Conservation (phyloP, 2,113 vertebrate species). For the Sturnira hondurensis region DNA sequence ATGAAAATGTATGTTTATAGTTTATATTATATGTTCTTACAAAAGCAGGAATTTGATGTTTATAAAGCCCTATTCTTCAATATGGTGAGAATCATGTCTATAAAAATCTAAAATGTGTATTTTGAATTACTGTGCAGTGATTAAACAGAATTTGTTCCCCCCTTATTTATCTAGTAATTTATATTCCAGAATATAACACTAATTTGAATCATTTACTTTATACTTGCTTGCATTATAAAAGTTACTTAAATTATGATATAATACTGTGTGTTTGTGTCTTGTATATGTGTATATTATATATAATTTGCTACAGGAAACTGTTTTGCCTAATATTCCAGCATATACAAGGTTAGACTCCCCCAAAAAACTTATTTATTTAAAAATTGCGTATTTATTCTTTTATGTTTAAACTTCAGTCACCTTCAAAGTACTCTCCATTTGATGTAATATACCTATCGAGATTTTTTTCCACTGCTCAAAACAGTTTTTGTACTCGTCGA, state of each 20-base stretch:
- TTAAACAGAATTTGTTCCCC: background rate
- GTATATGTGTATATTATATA: background rate
- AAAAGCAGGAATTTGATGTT: background rate
- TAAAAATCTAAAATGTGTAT: background rate
- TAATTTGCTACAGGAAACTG: background rate
- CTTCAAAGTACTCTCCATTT: too few relatives aligned
- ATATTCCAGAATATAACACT: background rate
- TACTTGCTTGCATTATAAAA: background rate
- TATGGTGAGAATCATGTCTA: background rate
- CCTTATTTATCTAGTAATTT: background rate
- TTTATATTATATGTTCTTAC: background rate
- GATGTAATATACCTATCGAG: too few relatives aligned
- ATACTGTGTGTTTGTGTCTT: background rate
- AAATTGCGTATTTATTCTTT: too few relatives aligned
- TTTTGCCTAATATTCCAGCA: background rate
- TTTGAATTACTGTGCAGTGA: background rate
- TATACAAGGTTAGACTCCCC: background rate
- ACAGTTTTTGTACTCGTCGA: too few relatives aligned
- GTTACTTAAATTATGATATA: background rate
- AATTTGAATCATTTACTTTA: slow-evolving; percentile 4
- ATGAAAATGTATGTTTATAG: background rate
- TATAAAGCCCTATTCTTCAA: background rate
- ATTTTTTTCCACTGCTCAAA: too few relatives aligned
- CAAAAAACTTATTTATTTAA: too few relatives aligned
- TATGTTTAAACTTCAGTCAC: too few relatives aligned